phyloP scores from a whole-genome alignment of 2,113 vertebrate genomes.

The Pteruthius melanotis region DNA sequence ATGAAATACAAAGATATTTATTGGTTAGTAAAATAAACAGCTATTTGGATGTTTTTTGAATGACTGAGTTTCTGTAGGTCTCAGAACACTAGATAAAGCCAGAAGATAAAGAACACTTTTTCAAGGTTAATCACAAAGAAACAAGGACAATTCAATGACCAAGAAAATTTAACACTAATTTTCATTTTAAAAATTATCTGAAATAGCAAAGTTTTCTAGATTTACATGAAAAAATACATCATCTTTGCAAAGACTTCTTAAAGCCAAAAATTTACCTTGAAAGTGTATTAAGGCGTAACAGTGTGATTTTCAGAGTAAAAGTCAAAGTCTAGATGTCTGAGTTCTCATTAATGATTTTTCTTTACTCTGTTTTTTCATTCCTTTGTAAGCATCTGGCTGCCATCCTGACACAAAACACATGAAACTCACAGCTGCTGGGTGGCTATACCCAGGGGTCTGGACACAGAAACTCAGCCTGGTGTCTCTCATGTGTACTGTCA shows the following conservation, averaged over 20 bases:
- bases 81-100: background rate
- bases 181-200: background rate
- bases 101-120: background rate
- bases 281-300: background rate
- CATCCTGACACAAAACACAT: background rate
- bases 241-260: background rate
- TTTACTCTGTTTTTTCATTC: background rate
- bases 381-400: background rate
- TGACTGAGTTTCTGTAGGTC: background rate
- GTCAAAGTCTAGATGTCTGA: background rate
- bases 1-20: background rate
- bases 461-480: background rate
- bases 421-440: background rate
- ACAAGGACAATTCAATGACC: background rate
- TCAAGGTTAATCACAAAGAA: background rate
- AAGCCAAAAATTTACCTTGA: background rate
- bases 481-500: background rate
- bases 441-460: background rate
- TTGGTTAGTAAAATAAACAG: background rate
- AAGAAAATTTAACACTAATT: background rate
- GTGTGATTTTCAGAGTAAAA: background rate
- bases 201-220: background rate
- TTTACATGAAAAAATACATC: background rate
- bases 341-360: background rate
- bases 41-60: background rate